These are phyloP conservation scores for Seladonia tumulorum DNA, from an alignment of 2,888 invertebrate species.

Conservation along the genomic window DNA sequence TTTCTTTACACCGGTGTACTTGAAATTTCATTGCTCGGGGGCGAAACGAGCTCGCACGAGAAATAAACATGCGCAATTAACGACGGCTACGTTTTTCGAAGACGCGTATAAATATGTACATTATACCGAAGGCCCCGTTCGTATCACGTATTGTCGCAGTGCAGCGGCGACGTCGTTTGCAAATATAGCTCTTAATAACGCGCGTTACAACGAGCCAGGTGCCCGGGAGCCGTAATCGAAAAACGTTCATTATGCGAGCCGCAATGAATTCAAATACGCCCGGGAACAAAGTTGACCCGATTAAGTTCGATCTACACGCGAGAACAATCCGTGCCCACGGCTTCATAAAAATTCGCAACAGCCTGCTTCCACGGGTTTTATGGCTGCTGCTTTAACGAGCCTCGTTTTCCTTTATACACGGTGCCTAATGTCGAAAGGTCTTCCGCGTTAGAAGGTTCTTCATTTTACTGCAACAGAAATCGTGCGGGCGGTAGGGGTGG, in stretches of 20 bases:
- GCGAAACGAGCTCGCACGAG: neutral
- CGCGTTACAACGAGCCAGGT: neutral
- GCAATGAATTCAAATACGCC: conserved; percentile 36
- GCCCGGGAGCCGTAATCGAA: conserved; percentile 21
- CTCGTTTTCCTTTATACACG: neutral
- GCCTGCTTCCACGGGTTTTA: neutral
- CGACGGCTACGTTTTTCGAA: conserved; percentile 24
- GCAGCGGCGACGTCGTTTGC: conserved; percentile 42
- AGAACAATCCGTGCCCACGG: neutral
- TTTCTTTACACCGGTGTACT: neutral
- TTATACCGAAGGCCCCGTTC: conserved; percentile 9
- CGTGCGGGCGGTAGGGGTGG: too few relatives aligned
- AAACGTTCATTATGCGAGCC: conserved; percentile 28
- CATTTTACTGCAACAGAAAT: neutral
- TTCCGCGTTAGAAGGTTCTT: neutral
- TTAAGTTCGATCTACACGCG: conserved; percentile 26
- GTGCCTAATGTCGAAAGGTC: neutral
- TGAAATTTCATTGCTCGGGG: neutral
- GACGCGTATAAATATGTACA: neutral
- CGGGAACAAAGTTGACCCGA: conserved; percentile 25
- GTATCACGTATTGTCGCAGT: conserved; percentile 50
- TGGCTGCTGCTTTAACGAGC: neutral
- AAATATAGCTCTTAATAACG: conserved; percentile 46
- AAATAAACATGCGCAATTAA: conserved; percentile 31
- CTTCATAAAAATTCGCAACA: neutral